Conservation (phyloP, 2,113 vertebrate genomes). For the Aphelocoma coerulescens region DNA sequence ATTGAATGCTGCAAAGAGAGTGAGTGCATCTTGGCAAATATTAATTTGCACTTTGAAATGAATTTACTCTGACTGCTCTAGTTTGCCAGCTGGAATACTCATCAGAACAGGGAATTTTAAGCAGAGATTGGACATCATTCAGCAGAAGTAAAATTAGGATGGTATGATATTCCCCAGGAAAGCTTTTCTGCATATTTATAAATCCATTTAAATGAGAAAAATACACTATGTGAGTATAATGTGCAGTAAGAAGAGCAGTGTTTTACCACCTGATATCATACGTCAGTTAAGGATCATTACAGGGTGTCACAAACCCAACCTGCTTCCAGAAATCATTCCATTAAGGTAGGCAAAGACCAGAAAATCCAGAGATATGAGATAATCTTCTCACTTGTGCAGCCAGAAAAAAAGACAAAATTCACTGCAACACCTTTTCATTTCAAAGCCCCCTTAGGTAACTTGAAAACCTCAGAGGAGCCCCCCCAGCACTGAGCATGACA, state of each 20-base stretch:
- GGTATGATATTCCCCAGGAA: constrained; percentile 20
- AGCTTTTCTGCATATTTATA: constrained; percentile 30
- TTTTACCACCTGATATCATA: not conserved
- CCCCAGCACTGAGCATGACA: not conserved
- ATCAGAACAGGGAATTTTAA: constrained; percentile 40
- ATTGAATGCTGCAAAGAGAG: constrained; percentile 41
- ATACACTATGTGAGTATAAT: not conserved
- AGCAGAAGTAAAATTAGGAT: constrained; percentile 35
- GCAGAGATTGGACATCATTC: constrained; percentile 33
- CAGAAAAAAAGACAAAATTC: not conserved
- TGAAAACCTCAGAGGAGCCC: not conserved
- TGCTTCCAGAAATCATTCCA: not conserved
- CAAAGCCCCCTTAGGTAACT: not conserved
- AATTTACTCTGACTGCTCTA: constrained; percentile 60
- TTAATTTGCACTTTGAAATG: constrained; percentile 61
- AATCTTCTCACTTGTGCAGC: not conserved
- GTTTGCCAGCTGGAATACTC: constrained; percentile 62
- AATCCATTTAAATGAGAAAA: not conserved
- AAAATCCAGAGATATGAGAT: not conserved
- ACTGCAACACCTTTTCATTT: not conserved
- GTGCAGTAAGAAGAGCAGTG: not conserved
- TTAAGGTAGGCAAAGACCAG: not conserved
- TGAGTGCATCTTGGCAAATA: constrained; percentile 61
- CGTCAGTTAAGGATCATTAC: not conserved
- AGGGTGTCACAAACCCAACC: not conserved